phyloP scores from a whole-genome alignment of 2,113 vertebrate species.

The Poicephalus gulielmi region DNA sequence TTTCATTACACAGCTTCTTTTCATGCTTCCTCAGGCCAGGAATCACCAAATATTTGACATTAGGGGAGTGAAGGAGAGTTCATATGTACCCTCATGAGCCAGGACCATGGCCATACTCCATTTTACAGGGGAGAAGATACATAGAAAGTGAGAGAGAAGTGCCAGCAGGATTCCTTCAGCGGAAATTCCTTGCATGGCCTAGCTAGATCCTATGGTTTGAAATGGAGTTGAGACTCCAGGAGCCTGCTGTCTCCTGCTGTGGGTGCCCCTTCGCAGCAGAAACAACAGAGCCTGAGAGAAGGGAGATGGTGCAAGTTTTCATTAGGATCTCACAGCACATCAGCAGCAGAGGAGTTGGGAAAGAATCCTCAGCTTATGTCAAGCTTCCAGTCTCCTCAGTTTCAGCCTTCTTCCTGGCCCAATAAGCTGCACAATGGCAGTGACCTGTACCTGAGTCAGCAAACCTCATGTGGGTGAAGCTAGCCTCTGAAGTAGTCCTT shows the following conservation, averaged over 20 bases:
- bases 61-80: not conserved
- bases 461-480: not conserved
- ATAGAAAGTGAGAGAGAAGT: not conserved
- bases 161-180: not conserved
- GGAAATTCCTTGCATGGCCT: not conserved
- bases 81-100: not conserved
- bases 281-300: not conserved
- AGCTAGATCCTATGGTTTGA: not conserved
- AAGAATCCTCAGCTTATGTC: not conserved
- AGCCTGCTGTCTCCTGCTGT: not conserved
- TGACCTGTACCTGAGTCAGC: not conserved
- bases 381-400: not conserved
- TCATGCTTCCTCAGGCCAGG: not conserved
- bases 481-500: not conserved
- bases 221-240: not conserved
- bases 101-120: not conserved
- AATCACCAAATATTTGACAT: not conserved
- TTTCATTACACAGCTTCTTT: not conserved
- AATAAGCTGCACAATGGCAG: not conserved
- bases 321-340: not conserved
- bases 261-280: not conserved
- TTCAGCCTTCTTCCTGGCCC: not conserved
- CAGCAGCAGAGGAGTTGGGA: not conserved
- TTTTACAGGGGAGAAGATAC: not conserved
- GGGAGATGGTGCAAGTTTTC: not conserved